phyloP scores from a whole-genome alignment of 2,797 vertebrate species.

The Falco rusticolus region DNA sequence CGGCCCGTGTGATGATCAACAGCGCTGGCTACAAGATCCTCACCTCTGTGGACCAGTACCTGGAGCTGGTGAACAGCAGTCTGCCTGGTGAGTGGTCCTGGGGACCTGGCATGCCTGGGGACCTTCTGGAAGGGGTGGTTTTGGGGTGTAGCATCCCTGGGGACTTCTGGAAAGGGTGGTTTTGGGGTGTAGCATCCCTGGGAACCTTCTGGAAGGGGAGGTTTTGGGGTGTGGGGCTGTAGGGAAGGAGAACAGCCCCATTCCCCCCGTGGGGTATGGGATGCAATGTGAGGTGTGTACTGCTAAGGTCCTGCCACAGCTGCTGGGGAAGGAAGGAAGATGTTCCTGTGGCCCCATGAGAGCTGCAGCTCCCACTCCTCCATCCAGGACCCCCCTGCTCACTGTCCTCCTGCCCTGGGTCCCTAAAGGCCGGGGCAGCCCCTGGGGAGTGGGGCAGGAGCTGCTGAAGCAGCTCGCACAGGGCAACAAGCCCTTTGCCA shows the following conservation, averaged over 20 bases:
- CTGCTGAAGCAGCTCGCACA: neutral
- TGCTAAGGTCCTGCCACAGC: neutral
- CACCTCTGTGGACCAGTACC: constrained; percentile 90
- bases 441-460: neutral
- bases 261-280: neutral
- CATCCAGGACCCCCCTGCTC: neutral
- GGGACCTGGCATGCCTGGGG: neutral
- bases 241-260: neutral
- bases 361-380: neutral
- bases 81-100: constrained; percentile 84
- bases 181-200: neutral
- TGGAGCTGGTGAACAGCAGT: constrained; percentile 86
- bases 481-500: neutral
- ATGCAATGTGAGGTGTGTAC: neutral
- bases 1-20: constrained; percentile 85
- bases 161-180: neutral
- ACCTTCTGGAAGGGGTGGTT: neutral
- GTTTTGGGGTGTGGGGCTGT: neutral
- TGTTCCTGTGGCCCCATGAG: accelerated
- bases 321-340: neutral
- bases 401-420: accelerated
- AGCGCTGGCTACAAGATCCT: constrained; percentile 92
- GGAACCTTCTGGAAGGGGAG: accelerated
- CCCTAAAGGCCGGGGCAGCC: neutral
- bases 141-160: neutral